These are phyloP conservation scores for Amazona guildingii DNA, from an alignment of 2,113 vertebrate species.

Conservation along the genomic window DNA sequence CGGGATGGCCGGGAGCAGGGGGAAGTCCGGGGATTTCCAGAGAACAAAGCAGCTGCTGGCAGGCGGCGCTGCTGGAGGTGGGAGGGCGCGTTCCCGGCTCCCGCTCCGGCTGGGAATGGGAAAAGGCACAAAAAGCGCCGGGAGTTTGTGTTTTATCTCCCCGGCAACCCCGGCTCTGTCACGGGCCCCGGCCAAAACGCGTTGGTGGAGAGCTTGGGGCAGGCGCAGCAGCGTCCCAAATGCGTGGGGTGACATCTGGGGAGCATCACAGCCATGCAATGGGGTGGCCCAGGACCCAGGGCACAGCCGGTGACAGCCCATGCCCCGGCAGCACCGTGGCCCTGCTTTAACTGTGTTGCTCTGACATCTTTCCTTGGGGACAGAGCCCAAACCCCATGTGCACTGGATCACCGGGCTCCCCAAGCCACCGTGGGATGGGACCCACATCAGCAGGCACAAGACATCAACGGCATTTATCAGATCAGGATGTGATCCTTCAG, in stretches of 20 bases:
- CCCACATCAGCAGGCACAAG: background rate
- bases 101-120: conserved; percentile 11
- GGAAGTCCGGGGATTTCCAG: conserved; percentile 43
- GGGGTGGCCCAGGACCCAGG: background rate
- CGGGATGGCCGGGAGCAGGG: background rate
- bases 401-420: accelerated
- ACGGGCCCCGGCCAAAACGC: background rate
- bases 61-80: background rate
- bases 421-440: accelerated
- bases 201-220: background rate
- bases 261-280: accelerated
- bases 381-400: accelerated
- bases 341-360: background rate
- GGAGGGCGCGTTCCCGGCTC: conserved; percentile 31
- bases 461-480: background rate
- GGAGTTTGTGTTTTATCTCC: conserved; percentile 47
- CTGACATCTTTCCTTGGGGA: background rate
- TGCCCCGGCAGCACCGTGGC: background rate
- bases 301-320: accelerated
- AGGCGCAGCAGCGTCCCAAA: background rate
- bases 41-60: conserved; percentile 62
- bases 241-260: accelerated
- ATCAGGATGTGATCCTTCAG: background rate
- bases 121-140: background rate
- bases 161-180: conserved; percentile 18